Evolutionary conservation across 2,888 invertebrate species (phyloP), one percentile per base, ranked within the genome.

Genomic region (Sthenelais limicola): DNA sequence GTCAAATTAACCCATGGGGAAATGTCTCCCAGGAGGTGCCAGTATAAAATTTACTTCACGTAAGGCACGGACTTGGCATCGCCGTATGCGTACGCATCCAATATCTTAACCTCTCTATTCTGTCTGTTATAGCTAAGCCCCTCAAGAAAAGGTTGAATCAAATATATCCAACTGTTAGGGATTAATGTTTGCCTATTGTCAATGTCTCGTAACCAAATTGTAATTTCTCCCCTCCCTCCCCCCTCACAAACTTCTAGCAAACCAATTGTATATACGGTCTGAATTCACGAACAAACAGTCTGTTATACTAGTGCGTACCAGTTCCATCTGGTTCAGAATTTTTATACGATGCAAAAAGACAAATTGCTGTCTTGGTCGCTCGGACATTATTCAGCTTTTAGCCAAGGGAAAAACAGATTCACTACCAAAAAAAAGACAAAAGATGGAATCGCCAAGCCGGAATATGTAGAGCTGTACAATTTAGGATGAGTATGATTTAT

Each of bases 401-500:
- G 62, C 62, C n/a, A 62, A 62, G 62, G 26, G 38, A 62, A 62
- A 24, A 26, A n/a, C n/a, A n/a, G n/a, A n/a, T n/a, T n/a, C n/a
- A n/a, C n/a, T n/a, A n/a, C n/a, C n/a, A n/a, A n/a, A 54, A 54
- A 54, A 12, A 32, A 54, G 54, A 26, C 54, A 54, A n/a, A 28
- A 56, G 21, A 35, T n/a, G 4, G 43, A 62, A 35, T 43, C 62
- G 38, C 24, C 38, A 62, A 62, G 62, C 62, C n/a, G n/a, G n/a
- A n/a, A n/a, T n/a, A 62, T 62, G 62, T 62, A 62, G 62, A 62
- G 62, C 38, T 62, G 62, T 62, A 62, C 62, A 62, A 62, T 62
- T 62, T 62, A 62, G 62, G 43, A 24, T 62, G 68, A 68, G 49
- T 68, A 68, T 68, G 68, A 68, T 68, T 68, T 68, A 68, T 68